phyloP scores from a whole-genome alignment of 2,888 invertebrate species.

The Xylocampa areola region DNA sequence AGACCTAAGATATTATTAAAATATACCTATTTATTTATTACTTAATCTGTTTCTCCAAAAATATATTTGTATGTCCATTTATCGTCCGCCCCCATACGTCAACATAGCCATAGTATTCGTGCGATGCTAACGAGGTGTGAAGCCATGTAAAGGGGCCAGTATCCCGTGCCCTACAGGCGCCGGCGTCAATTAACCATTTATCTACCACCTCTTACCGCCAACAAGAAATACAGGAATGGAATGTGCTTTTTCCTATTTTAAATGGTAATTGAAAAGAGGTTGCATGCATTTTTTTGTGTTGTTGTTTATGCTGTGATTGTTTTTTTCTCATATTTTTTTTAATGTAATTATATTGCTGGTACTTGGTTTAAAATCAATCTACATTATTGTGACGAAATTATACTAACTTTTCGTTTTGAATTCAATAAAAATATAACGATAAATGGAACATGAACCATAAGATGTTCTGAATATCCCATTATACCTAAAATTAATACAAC shows the following conservation, averaged over 20 bases:
- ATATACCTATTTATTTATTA: background rate
- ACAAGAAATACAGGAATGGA: slow-evolving; percentile 49
- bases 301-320: slow-evolving; percentile 13
- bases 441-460: too few species aligned
- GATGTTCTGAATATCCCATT: too few species aligned
- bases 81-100: slow-evolving; percentile 16
- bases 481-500: too few species aligned
- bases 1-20: too few species aligned
- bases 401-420: too few species aligned
- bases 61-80: slow-evolving; percentile 24
- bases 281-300: slow-evolving; percentile 14
- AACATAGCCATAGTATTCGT: slow-evolving; percentile 37
- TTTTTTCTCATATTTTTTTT: too few species aligned
- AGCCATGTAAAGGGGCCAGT: slow-evolving; percentile 42
- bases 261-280: slow-evolving; percentile 45
- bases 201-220: slow-evolving; percentile 45
- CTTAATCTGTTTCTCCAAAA: slow-evolving; percentile 1
- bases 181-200: slow-evolving; percentile 61
- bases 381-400: too few species aligned
- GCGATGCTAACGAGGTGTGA: slow-evolving; percentile 58
- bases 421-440: too few species aligned
- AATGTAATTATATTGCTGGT: too few species aligned
- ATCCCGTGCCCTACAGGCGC: slow-evolving; percentile 50
- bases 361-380: too few species aligned
- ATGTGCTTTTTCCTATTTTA: slow-evolving; percentile 47